Conservation (phyloP, 1,140 invertebrate genomes). For the Trypoxylus dichotomus region DNA sequence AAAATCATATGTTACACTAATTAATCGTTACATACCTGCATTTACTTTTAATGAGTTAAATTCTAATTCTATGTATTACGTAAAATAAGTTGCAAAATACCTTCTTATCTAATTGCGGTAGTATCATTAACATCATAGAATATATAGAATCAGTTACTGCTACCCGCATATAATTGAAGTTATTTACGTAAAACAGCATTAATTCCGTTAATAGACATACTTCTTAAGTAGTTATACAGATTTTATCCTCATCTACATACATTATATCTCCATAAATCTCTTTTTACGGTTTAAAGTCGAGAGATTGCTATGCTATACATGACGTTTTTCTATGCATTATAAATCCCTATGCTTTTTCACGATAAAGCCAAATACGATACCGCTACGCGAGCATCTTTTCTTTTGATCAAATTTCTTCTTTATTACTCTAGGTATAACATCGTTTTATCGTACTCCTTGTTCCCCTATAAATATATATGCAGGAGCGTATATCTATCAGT, state of each 20-base stretch:
- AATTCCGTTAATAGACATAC: too few species aligned
- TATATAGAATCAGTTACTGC: too few species aligned
- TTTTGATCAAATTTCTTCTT: neutral
- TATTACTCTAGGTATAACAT: neutral
- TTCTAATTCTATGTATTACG: too few species aligned
- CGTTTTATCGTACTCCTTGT: neutral
- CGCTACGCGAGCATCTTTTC: neutral
- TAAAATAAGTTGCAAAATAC: too few species aligned
- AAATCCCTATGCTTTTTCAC: neutral
- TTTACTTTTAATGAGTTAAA: too few species aligned
- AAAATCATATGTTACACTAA: too few species aligned
- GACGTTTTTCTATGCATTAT: neutral
- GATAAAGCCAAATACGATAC: neutral
- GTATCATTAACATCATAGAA: too few species aligned
- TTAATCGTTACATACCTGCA: too few species aligned
- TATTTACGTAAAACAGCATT: too few species aligned
- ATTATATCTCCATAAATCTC: neutral
- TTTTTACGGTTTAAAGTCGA: neutral
- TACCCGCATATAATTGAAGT: too few species aligned
- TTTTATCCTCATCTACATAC: neutral
- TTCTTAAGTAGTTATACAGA: neutral
- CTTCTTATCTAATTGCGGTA: too few species aligned
- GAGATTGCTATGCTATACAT: neutral
- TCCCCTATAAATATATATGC: neutral
- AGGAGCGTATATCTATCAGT: neutral